A percentile compares a stretch with the other conserved stretches of the same genome.
phyloP scores from a whole-genome alignment of 2,888 invertebrate species.

The Diarsia rubi region DNA sequence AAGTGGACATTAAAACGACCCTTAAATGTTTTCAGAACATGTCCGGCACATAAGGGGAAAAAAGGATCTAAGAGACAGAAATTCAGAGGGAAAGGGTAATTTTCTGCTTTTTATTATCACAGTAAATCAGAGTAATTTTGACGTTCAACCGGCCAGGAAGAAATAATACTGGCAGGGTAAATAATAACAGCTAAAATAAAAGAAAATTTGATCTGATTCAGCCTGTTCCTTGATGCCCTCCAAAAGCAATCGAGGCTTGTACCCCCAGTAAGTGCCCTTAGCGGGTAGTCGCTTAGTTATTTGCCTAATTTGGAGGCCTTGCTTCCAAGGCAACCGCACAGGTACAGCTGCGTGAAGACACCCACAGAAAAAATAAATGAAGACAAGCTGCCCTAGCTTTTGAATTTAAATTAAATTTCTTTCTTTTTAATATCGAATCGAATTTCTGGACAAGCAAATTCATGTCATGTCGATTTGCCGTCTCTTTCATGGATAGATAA shows the following conservation, averaged over 20 bases:
- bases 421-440: background rate
- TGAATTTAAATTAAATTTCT: too few species aligned
- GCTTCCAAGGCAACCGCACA: background rate
- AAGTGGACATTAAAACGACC: background rate
- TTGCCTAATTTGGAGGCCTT: background rate
- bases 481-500: background rate
- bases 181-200: background rate
- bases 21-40: slow-evolving; percentile 66
- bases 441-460: background rate
- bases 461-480: background rate
- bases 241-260: background rate
- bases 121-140: background rate
- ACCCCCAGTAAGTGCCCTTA: background rate
- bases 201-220: background rate
- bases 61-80: slow-evolving; percentile 43
- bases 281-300: background rate
- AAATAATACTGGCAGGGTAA: too few species aligned
- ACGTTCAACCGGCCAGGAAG: background rate
- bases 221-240: background rate
- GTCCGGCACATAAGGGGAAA: slow-evolving; percentile 67
- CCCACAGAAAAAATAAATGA: background rate
- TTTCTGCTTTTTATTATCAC: background rate
- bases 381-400: background rate
- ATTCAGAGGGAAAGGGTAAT: slow-evolving; percentile 53
- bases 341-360: background rate